Evolutionary conservation across 1,140 invertebrate genomes (phyloP), one percentile per base, ranked within the genome.

Genomic region (Drosophila pseudoobscura): DNA sequence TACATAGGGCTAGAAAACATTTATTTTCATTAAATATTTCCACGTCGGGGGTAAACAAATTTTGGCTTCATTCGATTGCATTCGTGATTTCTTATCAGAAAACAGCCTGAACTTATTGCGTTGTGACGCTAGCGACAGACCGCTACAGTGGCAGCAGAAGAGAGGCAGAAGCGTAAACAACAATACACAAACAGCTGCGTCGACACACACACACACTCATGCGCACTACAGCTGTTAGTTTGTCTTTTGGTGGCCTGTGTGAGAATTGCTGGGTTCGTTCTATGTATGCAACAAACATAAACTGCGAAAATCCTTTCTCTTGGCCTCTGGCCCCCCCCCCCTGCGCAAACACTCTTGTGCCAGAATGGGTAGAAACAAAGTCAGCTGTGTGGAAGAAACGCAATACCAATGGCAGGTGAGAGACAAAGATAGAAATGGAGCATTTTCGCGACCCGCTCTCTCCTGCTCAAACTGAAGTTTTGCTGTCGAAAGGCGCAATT

Each of bases 401-500:
- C 53, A 58, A 44, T 39, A 39, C 31, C 31, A 15, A 29, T 17
- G 43, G 35, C 44, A 44, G 1, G 26, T 43, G 31, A 73, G 41
- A 41, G 49, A 53, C 52, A 71, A 78, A 55, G 61, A 77, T 55
- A 66, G 60, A 54, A 82, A 47, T 47, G 44, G 49, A 49, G 58
- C 63, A 9, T 63, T 63, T 51, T 77, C 29, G 29, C 74, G 62
- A 60, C 55, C 66, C 60, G 31, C 47, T 35, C 31, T 0, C 35
- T 31, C 41, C 31, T 22, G 20, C 61, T 52, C 55, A 13, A 3
- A 39, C 52, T 50, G 59, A 44, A 82, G 78, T 82, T 80, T 53
- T 65, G 8, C 26, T 47, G 57, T 57, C 66, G 56, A 82, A 82
- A 82, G 78, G 80, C 78, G 78, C 79, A 83, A 82, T 82, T 82